Base-by-base conservation (phyloP, 2,888 invertebrate species). In the Microctonus hyperodae region DNA sequence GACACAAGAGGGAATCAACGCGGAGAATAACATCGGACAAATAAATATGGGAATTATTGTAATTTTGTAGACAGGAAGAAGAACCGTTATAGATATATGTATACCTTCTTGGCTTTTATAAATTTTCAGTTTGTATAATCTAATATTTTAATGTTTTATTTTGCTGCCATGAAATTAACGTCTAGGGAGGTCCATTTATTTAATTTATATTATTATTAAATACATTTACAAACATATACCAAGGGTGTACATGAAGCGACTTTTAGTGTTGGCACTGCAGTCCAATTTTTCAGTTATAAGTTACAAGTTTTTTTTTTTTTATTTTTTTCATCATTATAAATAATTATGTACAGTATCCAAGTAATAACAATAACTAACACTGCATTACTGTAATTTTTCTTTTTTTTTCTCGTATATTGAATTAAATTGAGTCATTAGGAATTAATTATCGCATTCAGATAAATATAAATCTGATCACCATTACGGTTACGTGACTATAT, bases 21-120 rank as follows among this genome's bases (percentile, higher is more conserved):
- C 31, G 63, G 53, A n/a, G n/a, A 65, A 44, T 40, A 37, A 65
- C 63, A 67, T 69, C 72, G 70, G 73, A 76, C 74, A 76, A 79
- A 76, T 77, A 77, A 79, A 77, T 76, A 76, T 71, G 75, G 68
- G 81, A 80, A 81, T 81, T 80, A 81, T 81, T 79, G 78, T 82
- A 80, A 81, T 81, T 74, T 72, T 64, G 50, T 65, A 65, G 72
- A 57, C 35, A 72, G 67, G 77, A 78, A 76, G 79, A 78, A 77
- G 79, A 79, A 79, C 79, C 77, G 77, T 75, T 78, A 78, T 76
- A 74, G 74, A 76, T 76, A 75, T 76, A 76, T 70, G 72, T 67
- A 44, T 72, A 73, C 71, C 51, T 55, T 56, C 44, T 64, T 35
- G 16, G 9, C 3, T 7, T 44, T 44, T 16, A 16, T 37, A 2